Evolutionary conservation across 2,113 vertebrate genomes (phyloP), one percentile per base, ranked within the genome.

Genomic region (Potamarius usumacintae): DNA sequence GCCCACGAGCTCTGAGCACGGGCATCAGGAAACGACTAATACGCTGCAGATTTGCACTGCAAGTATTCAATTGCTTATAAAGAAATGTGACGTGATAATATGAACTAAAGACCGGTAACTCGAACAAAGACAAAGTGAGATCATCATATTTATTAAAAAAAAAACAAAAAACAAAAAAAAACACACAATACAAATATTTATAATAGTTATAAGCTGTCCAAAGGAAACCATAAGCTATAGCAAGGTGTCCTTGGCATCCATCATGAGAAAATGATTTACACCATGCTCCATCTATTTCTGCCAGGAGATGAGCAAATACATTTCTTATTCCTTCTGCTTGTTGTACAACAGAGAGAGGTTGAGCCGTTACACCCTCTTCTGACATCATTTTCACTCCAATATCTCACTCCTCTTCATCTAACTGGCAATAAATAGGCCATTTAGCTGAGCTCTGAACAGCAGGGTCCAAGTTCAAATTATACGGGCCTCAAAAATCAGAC

Each of bases 111-210:
- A 25, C 25, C 5, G 2, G 27, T 20, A n/a, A n/a, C 48, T 67
- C 25, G 8, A 78, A 78, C 22, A 65, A 25, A 80, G 48, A 67
- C 2, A 25, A 42, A 86, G 2, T 10, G 9, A 85, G 67, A n/a
- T 53, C 25, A 53, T 8, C 14, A 10, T 7, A 1, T 18, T 10
- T 18, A 15, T 10, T 18, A 15, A 11, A 81, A 88, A 91, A 89
- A 85, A n/a, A 34, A 86, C 84, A n/a, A 15, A 11, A 81, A 88
- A 91, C 88, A 85, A n/a, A 15, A 11, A 81, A 88, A 91, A 89
- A 85, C 25, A 71, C 30, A 7, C 27, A 71, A 30, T 34, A 27
- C 11, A 2, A 42, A 34, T 72, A 42, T 72, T 72, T 42, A 42
- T 42, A 48, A 76, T 22, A 12, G 9, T 50, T 76, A 42, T 42